Conservation (phyloP, 2,888 invertebrate species). For the Trisateles emortualis region DNA sequence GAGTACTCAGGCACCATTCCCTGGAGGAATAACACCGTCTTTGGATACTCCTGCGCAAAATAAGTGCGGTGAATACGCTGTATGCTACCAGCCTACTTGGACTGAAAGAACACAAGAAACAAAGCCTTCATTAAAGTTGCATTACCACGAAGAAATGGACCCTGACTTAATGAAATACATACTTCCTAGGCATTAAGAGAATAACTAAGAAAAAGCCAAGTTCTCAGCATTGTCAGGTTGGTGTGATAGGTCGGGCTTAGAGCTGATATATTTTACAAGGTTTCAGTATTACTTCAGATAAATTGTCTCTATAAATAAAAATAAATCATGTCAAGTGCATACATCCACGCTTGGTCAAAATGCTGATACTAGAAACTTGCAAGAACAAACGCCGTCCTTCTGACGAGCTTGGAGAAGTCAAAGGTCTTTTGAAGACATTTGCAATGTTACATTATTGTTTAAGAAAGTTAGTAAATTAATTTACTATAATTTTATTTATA, state of each 20-base stretch:
- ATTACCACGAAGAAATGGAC: neutral
- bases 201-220: neutral
- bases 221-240: neutral
- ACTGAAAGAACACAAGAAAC: neutral
- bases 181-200: neutral
- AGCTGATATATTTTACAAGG: neutral
- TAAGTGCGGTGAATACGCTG: neutral
- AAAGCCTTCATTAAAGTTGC: neutral
- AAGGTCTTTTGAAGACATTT: neutral
- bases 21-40: neutral
- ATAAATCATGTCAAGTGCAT: neutral
- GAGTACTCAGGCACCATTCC: conserved; percentile 24
- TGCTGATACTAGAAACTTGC: neutral
- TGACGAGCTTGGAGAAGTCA: neutral
- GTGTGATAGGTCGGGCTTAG: neutral
- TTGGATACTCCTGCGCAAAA: neutral
- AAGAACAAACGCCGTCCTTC: neutral
- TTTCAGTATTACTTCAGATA: neutral
- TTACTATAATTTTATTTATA: neutral
- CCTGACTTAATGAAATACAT: conserved; percentile 1
- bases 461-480: neutral
- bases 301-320: neutral
- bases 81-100: neutral
- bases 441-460: neutral
- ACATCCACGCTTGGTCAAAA: neutral